Percentiles rank a stretch among this genome's conserved stretches.
These are phyloP conservation scores for Brachionus plicatilis DNA, from an alignment of 1,140 invertebrate genomes.

Conservation along the genomic window DNA sequence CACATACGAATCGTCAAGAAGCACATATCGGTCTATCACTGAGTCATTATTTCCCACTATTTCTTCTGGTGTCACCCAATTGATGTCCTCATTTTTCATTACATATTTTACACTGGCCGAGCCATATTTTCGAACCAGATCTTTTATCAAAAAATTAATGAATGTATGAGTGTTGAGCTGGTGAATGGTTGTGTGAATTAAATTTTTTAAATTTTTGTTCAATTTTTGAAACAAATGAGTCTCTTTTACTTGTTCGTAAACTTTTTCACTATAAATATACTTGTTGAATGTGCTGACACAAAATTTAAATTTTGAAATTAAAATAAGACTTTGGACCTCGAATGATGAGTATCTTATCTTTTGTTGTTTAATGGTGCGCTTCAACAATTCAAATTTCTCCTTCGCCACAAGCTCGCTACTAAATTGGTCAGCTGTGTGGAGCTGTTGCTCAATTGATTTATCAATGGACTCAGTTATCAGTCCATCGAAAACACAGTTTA, in stretches of 20 bases:
- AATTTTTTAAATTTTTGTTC: background rate
- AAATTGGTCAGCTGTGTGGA: background rate
- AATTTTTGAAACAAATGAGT: background rate
- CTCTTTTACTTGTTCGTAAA: background rate
- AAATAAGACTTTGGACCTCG: background rate
- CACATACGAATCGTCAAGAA: conserved; percentile 28
- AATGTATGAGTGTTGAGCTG: background rate
- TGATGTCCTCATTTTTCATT: conserved; percentile 42
- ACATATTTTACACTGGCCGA: conserved; percentile 39
- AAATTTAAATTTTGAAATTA: conserved; percentile 10
- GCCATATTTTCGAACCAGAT: conserved; percentile 3
- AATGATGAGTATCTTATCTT: background rate
- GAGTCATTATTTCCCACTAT: conserved; percentile 2
- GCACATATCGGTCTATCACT: conserved; percentile 28
- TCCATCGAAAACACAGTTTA: background rate
- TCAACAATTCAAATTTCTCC: background rate
- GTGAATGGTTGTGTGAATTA: background rate
- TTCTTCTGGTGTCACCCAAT: conserved; percentile 41
- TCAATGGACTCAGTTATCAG: background rate
- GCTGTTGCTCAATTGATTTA: background rate
- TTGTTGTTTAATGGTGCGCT: background rate
- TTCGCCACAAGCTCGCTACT: background rate
- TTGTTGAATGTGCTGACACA: background rate
- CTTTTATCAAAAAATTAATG: conserved; percentile 22
- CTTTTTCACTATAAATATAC: background rate